These are phyloP conservation scores for Paratilapia polleni DNA, from an alignment of 2,113 vertebrate species.

Conservation along the genomic window DNA sequence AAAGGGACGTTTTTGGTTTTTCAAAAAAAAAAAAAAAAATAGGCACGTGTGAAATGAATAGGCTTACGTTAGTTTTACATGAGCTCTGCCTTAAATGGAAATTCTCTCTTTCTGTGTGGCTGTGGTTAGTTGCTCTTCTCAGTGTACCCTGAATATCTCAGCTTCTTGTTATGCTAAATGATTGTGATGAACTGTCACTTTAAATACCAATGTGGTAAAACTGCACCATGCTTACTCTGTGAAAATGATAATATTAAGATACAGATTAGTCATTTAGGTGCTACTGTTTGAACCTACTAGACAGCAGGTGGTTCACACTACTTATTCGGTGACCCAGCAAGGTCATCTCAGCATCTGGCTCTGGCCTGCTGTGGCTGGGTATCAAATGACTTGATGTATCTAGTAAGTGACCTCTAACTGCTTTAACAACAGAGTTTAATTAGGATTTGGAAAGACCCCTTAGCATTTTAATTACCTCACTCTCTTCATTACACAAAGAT, in stretches of 20 bases:
- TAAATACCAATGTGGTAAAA: conserved; percentile 32
- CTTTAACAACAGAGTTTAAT: conserved; percentile 32
- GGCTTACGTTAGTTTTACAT: background rate
- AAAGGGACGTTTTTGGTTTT: conserved; percentile 1
- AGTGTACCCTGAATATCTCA: background rate
- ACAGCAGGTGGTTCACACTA: background rate
- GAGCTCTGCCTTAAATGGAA: conserved; percentile 63
- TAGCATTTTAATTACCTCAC: conserved; percentile 18
- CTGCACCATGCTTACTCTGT: background rate
- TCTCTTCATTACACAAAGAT: conserved; percentile 25
- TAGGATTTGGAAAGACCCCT: conserved; percentile 24
- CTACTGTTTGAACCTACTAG: background rate
- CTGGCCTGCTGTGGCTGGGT: conserved; percentile 13
- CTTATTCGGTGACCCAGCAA: background rate
- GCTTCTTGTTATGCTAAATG: conserved; percentile 16
- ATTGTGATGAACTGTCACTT: conserved; percentile 30
- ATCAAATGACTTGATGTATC: conserved; percentile 18
- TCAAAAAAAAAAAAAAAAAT: fast-evolving
- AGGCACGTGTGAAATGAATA: background rate
- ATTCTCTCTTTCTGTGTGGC: conserved; percentile 1
- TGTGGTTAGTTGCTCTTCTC: conserved; percentile 38
- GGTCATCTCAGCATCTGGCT: conserved; percentile 21
- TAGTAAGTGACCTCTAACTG: background rate
- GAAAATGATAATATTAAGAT: background rate
- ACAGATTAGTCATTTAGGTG: background rate